Evolutionary conservation across 2,113 vertebrate genomes (phyloP), one percentile per base, ranked within the genome.

Genomic region (Carlito syrichta): DNA sequence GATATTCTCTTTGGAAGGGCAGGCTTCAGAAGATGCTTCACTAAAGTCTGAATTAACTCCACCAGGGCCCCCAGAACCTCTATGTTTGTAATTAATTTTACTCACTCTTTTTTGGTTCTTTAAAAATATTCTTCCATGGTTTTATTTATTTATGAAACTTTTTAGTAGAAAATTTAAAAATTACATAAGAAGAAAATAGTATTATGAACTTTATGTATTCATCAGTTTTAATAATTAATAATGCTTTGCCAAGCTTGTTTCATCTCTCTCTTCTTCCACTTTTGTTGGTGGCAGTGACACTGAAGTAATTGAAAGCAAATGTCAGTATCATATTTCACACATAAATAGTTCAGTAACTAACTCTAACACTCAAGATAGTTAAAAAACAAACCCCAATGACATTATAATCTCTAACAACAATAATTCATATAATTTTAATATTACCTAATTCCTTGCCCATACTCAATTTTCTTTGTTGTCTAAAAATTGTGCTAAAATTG

Each of bases 201-300:
- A 58, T 71, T 71, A 43, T 38, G 22, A 77, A 77, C 62, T 89
- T 52, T 10, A 40, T 66, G 19, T 54, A 40, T 60, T 66, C 20
- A 32, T 89, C 40, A 92, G 54, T 50, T 85, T 95, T 71, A 82
- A 94, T 66, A 76, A 66, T 79, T 79, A 68, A 71, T 78, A 86
- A 50, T 9, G 20, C 63, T 74, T 63, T 54, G 60, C 30, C 16
- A 86, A 27, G 2, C 14, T 83, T 25, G 40, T 11, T 78, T 76
- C 32, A 45, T 66, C 52, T 86, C 71, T 86, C 7, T 82, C 19
- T n/a, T n/a, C 35, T 84, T 77, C 38, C 20, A 82, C 52, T 73
- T 89, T 89, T 77, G 52, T 68, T 68, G 30, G 5, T 89, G 14
- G 0, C 85, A 30, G 10, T 77, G 20, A 8, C 76, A 12, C 10